phyloP scores from a whole-genome alignment of 2,888 invertebrate species.

The Kryphioiulus occultus region DNA sequence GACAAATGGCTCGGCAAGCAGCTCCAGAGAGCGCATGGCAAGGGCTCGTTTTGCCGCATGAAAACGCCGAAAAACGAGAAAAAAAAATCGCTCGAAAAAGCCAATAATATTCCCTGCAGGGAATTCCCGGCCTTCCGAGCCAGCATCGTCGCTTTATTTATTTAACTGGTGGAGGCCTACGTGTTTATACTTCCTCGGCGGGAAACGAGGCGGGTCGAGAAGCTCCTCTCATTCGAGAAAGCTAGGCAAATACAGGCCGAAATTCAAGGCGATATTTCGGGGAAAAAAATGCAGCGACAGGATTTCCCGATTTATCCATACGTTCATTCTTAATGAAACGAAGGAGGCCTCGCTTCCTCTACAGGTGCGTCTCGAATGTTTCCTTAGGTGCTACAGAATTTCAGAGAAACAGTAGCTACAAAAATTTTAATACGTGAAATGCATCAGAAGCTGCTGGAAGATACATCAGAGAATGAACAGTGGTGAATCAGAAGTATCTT shows the following conservation, averaged over 20 bases:
- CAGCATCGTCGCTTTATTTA: slow-evolving; percentile 5
- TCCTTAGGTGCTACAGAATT: too few species aligned
- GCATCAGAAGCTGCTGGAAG: too few species aligned
- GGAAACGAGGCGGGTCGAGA: slow-evolving; percentile 5
- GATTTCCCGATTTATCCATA: too few species aligned
- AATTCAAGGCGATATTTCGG: neutral
- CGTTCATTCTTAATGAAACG: too few species aligned
- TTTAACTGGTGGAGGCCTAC: slow-evolving; percentile 5
- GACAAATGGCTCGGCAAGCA: neutral
- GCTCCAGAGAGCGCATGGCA: too few species aligned
- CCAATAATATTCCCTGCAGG: slow-evolving; percentile 5
- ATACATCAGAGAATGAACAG: too few species aligned
- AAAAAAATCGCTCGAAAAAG: neutral
- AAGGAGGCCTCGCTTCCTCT: too few species aligned
- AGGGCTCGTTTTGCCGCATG: neutral
- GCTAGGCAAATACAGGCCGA: neutral
- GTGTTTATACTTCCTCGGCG: slow-evolving; percentile 5
- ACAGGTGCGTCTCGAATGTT: too few species aligned
- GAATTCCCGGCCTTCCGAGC: slow-evolving; percentile 5
- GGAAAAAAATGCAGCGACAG: too few species aligned
- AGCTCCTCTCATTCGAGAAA: neutral
- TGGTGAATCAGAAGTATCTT: too few species aligned
- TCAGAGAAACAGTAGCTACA: too few species aligned
- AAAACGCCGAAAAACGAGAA: neutral
- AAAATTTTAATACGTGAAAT: too few species aligned